Evolutionary conservation across 2,888 invertebrate species (phyloP), one percentile per base, ranked within the genome.

Genomic region (Eristalis arbustorum): DNA sequence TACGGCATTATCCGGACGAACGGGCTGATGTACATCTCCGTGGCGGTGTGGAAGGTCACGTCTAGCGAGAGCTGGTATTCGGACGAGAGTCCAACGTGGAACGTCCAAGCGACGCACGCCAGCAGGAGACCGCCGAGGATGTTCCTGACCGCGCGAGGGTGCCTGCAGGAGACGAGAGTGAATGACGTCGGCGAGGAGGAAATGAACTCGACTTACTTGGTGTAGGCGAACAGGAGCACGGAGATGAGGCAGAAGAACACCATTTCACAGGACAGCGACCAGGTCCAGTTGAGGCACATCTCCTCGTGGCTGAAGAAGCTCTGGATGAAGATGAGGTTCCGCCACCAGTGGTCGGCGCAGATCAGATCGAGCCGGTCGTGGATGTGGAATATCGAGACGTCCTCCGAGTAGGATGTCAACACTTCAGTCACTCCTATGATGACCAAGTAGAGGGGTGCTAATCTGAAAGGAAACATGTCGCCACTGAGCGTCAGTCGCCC

Each of bases 1-100:
- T 94, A 94, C 0, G 94, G 94, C 28, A 94, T 92, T 28, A 94
- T 91, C 64, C 94, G 90, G 2, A 93, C 92, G 91, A 94, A 94
- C 0, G 94, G 94, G 63, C 93, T 92, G 14, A 94, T 94, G 88
- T 94, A 94, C 59, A 95, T 91, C 71, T 92, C 90, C 0, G 92
- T 93, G 62, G 91, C 93, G 0, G 93, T 92, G 67, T 92, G 90
- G 81, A 91, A 92, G 18, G 91, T 91, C 0, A 91, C 90, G 68
- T 93, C 93, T 40, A 93, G 93, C 0, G 92, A 92, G 1, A 92
- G 74, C 74, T 92, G 91, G 62, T 91, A 93, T 34, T 91, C 91
- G 0, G 89, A 89, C 64, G 87, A 90, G 3, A 91, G 6, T 0
- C 92, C 92, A 37, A 91, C 90, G 25, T 88, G 75, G 64, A 90